Percentiles rank a stretch among this genome's conserved stretches.
Conservation (phyloP, 2,888 invertebrate species). For the Drosophila merina region DNA sequence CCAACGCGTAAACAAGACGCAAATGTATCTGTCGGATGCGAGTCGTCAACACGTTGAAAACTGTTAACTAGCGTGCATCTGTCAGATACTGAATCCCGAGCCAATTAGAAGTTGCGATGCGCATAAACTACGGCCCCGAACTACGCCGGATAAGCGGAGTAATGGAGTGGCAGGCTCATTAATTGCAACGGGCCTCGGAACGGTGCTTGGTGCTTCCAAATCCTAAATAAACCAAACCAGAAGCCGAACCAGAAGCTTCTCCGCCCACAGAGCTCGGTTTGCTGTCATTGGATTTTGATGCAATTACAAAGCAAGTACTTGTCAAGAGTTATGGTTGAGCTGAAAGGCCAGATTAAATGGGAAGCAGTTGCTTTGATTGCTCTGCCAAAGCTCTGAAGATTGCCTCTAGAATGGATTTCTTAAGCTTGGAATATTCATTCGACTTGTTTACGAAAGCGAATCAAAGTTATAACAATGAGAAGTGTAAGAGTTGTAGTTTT, state of each 20-base stretch:
- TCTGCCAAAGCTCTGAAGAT: neutral
- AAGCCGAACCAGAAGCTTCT: neutral
- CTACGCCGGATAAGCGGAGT: constrained; percentile 6
- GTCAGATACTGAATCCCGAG: constrained; percentile 13
- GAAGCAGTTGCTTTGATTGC: constrained; percentile 4
- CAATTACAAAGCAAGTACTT: constrained; percentile 34
- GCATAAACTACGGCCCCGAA: constrained; percentile 34
- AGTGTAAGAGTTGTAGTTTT: too few species aligned
- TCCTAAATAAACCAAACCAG: constrained; percentile 7
- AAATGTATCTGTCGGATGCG: constrained; percentile 59
- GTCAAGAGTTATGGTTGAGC: constrained; percentile 14
- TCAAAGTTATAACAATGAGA: too few species aligned
- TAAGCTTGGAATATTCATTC: neutral
- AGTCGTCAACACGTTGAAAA: constrained; percentile 44
- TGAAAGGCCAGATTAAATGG: constrained; percentile 6
- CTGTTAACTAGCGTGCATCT: constrained; percentile 43
- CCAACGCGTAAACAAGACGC: constrained; percentile 45
- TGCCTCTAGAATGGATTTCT: neutral
- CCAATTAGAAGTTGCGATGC: constrained; percentile 45
- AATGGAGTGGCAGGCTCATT: constrained; percentile 54
- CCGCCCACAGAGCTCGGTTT: constrained; percentile 15
- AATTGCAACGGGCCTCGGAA: constrained; percentile 68
- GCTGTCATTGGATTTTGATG: constrained; percentile 22
- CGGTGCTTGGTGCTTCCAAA: constrained; percentile 50
- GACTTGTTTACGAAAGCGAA: neutral